phyloP scores from a whole-genome alignment of 2,113 vertebrate genomes.

The Monarcha castaneiventris region DNA sequence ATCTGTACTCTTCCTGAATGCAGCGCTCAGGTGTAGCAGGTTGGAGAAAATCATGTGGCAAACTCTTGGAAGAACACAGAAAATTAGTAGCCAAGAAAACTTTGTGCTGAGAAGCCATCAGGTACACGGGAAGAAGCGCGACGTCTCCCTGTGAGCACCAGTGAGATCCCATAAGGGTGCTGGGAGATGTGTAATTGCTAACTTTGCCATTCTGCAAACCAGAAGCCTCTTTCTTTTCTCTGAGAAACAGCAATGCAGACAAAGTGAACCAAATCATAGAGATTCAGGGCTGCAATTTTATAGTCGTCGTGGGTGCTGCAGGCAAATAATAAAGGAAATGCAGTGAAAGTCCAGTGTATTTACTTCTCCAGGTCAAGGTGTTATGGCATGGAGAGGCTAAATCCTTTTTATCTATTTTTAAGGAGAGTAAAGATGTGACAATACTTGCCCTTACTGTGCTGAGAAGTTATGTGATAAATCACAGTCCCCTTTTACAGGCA shows the following conservation, averaged over 20 bases:
- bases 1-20: background rate
- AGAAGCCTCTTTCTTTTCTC: background rate
- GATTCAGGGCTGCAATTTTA: background rate
- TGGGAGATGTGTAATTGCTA: background rate
- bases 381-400: background rate
- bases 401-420: background rate
- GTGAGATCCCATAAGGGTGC: background rate
- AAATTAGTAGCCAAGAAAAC: background rate
- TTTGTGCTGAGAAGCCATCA: background rate
- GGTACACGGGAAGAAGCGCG: background rate
- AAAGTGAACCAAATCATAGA: background rate
- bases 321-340: background rate
- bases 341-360: background rate
- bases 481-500: background rate
- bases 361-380: background rate
- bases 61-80: background rate
- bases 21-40: background rate
- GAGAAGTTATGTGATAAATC: background rate
- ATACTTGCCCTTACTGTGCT: background rate
- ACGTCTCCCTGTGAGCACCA: background rate
- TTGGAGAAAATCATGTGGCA: background rate
- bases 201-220: background rate
- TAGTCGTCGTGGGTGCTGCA: background rate
- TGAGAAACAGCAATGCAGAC: background rate
- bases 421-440: background rate